phyloP scores from a whole-genome alignment of 1,140 invertebrate species.

The Drosophila orosa region DNA sequence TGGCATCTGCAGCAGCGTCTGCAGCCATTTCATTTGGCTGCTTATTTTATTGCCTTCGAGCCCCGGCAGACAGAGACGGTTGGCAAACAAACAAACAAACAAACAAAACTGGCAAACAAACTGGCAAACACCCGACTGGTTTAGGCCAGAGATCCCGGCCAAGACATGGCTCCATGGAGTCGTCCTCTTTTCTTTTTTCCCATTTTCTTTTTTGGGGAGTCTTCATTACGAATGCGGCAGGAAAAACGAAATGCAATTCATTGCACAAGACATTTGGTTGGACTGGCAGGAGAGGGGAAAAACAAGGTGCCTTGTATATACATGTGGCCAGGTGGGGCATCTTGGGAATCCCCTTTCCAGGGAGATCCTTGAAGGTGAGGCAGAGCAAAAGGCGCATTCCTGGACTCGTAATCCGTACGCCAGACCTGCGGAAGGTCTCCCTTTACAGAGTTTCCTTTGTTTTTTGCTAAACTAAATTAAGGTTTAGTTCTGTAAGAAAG shows the following conservation, averaged over 20 bases:
- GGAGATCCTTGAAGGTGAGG: constrained; percentile 9
- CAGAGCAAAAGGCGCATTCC: constrained; percentile 11
- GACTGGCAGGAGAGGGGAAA: not conserved
- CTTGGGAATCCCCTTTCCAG: not conserved
- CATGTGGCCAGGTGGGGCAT: too few species aligned
- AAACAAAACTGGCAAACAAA: constrained; percentile 11
- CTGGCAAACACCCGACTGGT: constrained; percentile 20
- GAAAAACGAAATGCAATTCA: constrained; percentile 54
- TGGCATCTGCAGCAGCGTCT: constrained; percentile 56
- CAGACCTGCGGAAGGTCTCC: not conserved
- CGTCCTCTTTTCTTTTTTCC: constrained; percentile 9
- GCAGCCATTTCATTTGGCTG: constrained; percentile 77
- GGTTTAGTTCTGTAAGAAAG: not conserved
- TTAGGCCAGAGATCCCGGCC: constrained; percentile 48
- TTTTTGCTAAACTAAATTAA: not conserved
- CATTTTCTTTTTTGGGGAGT: constrained; percentile 22
- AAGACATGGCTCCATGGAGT: constrained; percentile 6
- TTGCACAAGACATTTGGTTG: constrained; percentile 50
- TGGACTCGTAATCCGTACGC: not conserved
- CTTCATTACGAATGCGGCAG: constrained; percentile 67
- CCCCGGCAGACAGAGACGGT: constrained; percentile 65
- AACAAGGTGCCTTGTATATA: not conserved
- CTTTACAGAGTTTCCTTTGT: not conserved
- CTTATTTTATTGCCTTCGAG: constrained; percentile 71
- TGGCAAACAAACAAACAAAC: constrained; percentile 70